phyloP scores from a whole-genome alignment of 2,797 vertebrate species.

The Otolemur crassicaudatus region DNA sequence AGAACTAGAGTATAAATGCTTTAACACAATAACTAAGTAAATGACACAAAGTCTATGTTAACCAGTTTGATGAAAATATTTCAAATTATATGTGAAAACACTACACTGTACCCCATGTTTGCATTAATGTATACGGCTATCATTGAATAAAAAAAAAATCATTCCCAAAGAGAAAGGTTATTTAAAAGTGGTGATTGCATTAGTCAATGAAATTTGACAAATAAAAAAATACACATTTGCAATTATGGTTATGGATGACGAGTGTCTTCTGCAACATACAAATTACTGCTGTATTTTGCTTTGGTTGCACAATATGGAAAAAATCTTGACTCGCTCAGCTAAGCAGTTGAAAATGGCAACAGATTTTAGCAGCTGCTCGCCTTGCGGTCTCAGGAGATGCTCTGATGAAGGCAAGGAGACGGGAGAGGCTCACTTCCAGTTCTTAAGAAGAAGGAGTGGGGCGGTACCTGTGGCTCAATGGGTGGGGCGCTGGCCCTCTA shows the following conservation, averaged over 20 bases:
- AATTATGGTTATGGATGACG: not conserved
- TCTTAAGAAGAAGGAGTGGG: not conserved
- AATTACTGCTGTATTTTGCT: not conserved
- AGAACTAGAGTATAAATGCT: no score
- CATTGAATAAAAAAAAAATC: no score
- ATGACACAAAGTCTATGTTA: no score
- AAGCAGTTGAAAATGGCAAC: constrained; percentile 19
- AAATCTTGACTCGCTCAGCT: not conserved
- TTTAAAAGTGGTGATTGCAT: not conserved
- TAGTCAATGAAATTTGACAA: constrained; percentile 16
- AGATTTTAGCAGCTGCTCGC: constrained; percentile 35
- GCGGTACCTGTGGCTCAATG: no score
- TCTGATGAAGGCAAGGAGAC: not conserved
- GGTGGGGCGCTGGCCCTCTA: no score
- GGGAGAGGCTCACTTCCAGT: not conserved
- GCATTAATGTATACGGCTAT: no score
- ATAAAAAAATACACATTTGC: not conserved
- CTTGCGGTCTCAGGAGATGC: not conserved
- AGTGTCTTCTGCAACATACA: not conserved
- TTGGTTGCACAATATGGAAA: constrained; percentile 27
- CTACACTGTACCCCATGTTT: no score
- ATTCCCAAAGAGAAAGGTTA: not conserved
- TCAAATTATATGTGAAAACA: no score
- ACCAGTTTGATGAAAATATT: no score
- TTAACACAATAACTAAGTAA: no score